Evolutionary conservation across 1,140 invertebrate genomes (phyloP).

Genomic region (Macrocentrus cingulum): DNA sequence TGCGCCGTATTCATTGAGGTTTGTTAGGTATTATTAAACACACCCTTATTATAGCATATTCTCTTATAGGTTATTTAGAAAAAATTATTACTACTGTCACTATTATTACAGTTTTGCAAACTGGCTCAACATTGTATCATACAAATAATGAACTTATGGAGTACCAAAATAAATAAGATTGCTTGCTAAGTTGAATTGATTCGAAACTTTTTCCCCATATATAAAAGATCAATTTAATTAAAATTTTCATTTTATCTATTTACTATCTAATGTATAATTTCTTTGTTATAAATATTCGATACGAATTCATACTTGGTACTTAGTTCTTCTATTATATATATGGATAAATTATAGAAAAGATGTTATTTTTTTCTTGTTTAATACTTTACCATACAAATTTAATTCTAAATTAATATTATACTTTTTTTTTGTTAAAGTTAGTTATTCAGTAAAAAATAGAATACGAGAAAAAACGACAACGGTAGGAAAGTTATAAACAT

Average conservation of each 20-base stretch:
- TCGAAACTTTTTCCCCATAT: background rate
- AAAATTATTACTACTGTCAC: conserved; percentile 50
- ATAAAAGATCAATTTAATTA: conserved; percentile 5
- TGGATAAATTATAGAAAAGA: no score
- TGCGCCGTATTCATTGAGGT: conserved; percentile 44
- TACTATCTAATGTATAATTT: no score
- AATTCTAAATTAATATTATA: no score
- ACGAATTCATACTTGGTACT: no score
- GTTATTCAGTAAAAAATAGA: no score
- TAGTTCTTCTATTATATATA: no score
- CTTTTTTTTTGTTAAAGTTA: no score
- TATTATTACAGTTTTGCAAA: conserved; percentile 52
- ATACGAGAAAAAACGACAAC: no score
- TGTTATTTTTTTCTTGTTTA: no score
- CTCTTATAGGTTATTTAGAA: conserved; percentile 55
- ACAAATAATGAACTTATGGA: conserved; percentile 49
- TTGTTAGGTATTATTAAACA: conserved; percentile 51
- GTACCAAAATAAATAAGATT: conserved; percentile 57
- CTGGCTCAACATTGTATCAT: conserved; percentile 57
- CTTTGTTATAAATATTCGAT: no score
- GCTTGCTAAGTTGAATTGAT: conserved; percentile 48
- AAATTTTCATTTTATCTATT: background rate
- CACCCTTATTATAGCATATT: conserved; percentile 50
- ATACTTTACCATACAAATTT: no score
- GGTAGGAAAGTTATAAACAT: no score